Evolutionary conservation across 2,113 vertebrate genomes (phyloP).

Genomic region (Cyprinodon variegatus): DNA sequence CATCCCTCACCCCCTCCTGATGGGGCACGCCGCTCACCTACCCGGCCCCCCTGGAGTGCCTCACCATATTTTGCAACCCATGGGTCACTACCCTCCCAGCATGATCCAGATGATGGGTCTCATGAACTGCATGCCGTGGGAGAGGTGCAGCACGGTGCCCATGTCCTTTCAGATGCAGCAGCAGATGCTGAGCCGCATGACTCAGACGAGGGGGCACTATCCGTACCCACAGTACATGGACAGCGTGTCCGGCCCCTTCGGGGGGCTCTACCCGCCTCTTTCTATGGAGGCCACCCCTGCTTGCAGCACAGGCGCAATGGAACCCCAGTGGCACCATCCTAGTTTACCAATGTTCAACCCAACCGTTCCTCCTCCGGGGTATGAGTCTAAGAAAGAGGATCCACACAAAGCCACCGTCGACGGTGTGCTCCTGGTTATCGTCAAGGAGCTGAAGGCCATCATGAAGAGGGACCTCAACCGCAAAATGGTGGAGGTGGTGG

Average conservation of each 20-base stretch:
- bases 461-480: constrained; percentile 98
- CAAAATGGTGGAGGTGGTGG: constrained; percentile 99
- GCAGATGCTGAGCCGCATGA: constrained; percentile 97
- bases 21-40: constrained; percentile 72
- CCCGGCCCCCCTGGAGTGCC: constrained; percentile 77
- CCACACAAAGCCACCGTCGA: constrained; percentile 97
- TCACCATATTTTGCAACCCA: constrained; percentile 85
- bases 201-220: constrained; percentile 89
- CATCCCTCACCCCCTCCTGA: constrained; percentile 72
- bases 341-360: constrained; percentile 93
- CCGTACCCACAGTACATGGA: constrained; percentile 88
- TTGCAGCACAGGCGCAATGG: constrained; percentile 62
- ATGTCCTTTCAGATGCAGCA: constrained; percentile 99
- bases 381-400: constrained; percentile 93
- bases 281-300: constrained; percentile 77
- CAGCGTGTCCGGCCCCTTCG: constrained; percentile 80
- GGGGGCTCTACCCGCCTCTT: constrained; percentile 86
- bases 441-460: constrained; percentile 98
- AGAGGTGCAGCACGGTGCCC: constrained; percentile 92
- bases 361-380: constrained; percentile 92
- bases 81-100: constrained; percentile 84
- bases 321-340: constrained; percentile 87
- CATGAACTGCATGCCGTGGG: constrained; percentile 85
- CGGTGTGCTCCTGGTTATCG: constrained; percentile 91
- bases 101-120: constrained; percentile 93